Evolutionary conservation across 2,113 vertebrate species (phyloP).

Genomic region (Ondatra zibethicus): DNA sequence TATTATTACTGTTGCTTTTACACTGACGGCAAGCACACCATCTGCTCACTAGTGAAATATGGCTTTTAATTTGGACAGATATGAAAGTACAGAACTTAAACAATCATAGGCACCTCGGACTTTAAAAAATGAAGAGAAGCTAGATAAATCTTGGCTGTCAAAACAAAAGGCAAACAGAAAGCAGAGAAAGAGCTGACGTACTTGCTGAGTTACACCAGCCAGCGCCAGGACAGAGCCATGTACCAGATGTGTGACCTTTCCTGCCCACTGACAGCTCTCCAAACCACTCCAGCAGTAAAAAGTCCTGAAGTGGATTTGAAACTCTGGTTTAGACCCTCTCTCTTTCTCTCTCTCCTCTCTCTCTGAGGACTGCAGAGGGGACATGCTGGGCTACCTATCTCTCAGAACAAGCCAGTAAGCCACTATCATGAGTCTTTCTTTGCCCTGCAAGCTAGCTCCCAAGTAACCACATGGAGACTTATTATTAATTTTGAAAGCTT

Average conservation of each 20-base stretch:
- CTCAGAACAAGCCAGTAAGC: slow-evolving; percentile 79
- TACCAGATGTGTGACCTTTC: slow-evolving; percentile 87
- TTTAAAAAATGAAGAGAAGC: slow-evolving; percentile 86
- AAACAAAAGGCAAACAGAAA: slow-evolving; percentile 75
- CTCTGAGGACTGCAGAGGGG: slow-evolving; percentile 78
- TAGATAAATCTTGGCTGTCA: slow-evolving; percentile 86
- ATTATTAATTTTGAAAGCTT: not conserved
- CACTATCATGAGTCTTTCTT: not conserved
- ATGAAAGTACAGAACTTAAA: slow-evolving; percentile 84
- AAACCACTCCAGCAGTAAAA: slow-evolving; percentile 85
- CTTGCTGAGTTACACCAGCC: slow-evolving; percentile 87
- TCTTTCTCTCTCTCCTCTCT: slow-evolving; percentile 67
- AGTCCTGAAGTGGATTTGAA: slow-evolving; percentile 85
- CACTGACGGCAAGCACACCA: slow-evolving; percentile 67
- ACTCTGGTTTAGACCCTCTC: slow-evolving; percentile 84
- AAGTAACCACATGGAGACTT: not conserved
- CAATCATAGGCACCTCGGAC: slow-evolving; percentile 80
- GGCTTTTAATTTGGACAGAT: slow-evolving; percentile 84
- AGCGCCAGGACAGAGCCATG: slow-evolving; percentile 83
- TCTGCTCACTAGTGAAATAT: slow-evolving; percentile 81
- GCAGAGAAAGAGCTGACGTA: slow-evolving; percentile 75
- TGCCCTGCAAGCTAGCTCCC: not conserved
- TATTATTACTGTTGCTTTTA: slow-evolving; percentile 60
- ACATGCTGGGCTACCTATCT: slow-evolving; percentile 84
- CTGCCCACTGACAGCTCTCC: slow-evolving; percentile 88